A percentile compares a stretch with the other conserved stretches of the same genome.
Conservation (phyloP, 1,140 invertebrate species). For the Zaprionus inermis region DNA sequence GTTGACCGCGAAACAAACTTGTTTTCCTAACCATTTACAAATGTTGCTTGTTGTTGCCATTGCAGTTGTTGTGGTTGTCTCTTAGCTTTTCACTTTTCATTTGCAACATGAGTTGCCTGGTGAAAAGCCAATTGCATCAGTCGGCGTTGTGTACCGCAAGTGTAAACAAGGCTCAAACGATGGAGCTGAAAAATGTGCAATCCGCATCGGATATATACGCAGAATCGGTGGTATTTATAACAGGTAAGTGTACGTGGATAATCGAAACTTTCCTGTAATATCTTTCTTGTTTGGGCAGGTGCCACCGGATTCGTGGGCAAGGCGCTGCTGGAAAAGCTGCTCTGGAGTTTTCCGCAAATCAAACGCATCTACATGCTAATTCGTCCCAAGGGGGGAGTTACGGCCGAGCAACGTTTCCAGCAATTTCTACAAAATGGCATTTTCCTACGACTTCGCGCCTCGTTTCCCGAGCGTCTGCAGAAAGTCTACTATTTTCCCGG, state of each 20-base stretch:
- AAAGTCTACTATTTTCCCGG: conserved; percentile 84
- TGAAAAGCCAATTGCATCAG: conserved; percentile 54
- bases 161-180: conserved; percentile 47
- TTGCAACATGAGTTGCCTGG: conserved; percentile 18
- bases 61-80: conserved; percentile 1
- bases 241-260: conserved; percentile 45
- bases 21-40: conserved; percentile 64
- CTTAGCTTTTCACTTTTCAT: conserved; percentile 62
- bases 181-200: conserved; percentile 23
- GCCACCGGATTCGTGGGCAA: conserved; percentile 87
- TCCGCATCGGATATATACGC: conserved; percentile 60
- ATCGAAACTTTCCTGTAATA: neutral
- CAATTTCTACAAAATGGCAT: conserved; percentile 72
- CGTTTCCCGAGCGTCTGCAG: conserved; percentile 74
- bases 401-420: conserved; percentile 67
- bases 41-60: neutral
- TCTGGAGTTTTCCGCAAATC: conserved; percentile 88
- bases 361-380: conserved; percentile 88
- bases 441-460: conserved; percentile 67
- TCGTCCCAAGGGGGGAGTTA: conserved; percentile 85
- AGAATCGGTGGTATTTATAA: conserved; percentile 78
- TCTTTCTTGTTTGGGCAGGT: conserved; percentile 35
- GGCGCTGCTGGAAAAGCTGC: conserved; percentile 89
- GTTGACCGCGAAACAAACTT: conserved; percentile 56
- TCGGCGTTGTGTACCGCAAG: conserved; percentile 51